Base-by-base conservation (phyloP, 2,797 vertebrate species). In the Trachurus trachurus region DNA sequence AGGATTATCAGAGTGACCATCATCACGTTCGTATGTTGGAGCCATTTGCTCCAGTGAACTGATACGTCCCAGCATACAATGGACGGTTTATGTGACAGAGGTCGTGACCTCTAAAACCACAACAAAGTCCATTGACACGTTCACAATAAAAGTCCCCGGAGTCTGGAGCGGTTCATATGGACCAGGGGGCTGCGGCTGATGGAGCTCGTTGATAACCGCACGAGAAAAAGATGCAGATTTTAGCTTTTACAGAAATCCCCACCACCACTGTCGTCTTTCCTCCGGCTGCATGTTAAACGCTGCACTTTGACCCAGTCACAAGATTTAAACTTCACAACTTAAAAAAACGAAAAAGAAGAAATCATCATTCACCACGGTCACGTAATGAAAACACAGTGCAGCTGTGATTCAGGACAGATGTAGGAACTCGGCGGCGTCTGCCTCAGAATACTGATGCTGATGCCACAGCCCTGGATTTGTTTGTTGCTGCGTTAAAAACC, bases 71-170 rank as follows among this genome's bases (percentile, higher is more conserved):
- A 9, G 17, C 53, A 39, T 5, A 94, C 92, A 93, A 94, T 93
- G 13, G 84, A 77, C 72, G 58, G 79, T 87, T 90, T 78, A 78
- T 91, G 84, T 45, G 80, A 63, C 76, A 37, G 82, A 84, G 93
- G 91, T 86, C 85, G 15, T 21, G 85, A 90, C 83, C 91, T 82
- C 77, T 56, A 29, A 65, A 83, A 81, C 56, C 66, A 71, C 77
- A 77, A 92, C 90, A 93, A 91, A 90, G 89, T 88, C 91, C 65
- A 93, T 92, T 93, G 91, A 93, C 70, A 11, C 1, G 34, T 26
- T 89, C 72, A 93, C 92, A 94, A 93, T 93, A 82, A 89, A 85
- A 52, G 26, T 88, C 93, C 90, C 90, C 3, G 3, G 83, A 87
- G 92, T 67, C 68, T 3, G 21, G 61, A 31, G 84, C 79, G 9